phyloP scores from a whole-genome alignment of 2,888 invertebrate species.

The Phanerotoma sp. region DNA sequence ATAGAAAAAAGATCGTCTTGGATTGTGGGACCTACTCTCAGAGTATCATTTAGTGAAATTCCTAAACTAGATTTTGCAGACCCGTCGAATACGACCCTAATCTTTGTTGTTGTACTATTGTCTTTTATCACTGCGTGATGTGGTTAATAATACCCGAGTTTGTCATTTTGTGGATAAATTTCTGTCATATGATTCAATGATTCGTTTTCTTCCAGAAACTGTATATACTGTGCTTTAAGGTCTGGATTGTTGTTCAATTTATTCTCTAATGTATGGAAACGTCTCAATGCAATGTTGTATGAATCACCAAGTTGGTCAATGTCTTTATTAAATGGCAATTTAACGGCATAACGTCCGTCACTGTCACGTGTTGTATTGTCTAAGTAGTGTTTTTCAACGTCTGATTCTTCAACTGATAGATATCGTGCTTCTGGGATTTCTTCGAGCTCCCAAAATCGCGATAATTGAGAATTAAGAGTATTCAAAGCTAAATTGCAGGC shows the following conservation, averaged over 20 bases:
- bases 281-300: conserved; percentile 2
- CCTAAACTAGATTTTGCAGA: conserved; percentile 25
- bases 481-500: too few species aligned
- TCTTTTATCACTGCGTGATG: too few species aligned
- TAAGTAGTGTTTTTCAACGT: too few species aligned
- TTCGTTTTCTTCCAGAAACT: conserved; percentile 15
- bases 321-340: too few species aligned
- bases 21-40: conserved; percentile 22
- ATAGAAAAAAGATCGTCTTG: conserved; percentile 13
- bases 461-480: too few species aligned
- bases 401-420: too few species aligned
- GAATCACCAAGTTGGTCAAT: background rate
- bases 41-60: conserved; percentile 26
- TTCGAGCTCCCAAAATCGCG: too few species aligned
- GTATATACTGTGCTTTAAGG: conserved; percentile 3
- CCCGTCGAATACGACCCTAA: conserved; percentile 30
- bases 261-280: conserved; percentile 13
- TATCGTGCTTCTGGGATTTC: too few species aligned
- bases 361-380: too few species aligned
- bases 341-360: too few species aligned
- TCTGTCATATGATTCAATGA: conserved; percentile 7
- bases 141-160: too few species aligned
- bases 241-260: conserved; percentile 7
- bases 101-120: conserved; percentile 20
- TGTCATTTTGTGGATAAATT: conserved; percentile 12